phyloP scores from a whole-genome alignment of 2,113 vertebrate species.

The human region DNA sequence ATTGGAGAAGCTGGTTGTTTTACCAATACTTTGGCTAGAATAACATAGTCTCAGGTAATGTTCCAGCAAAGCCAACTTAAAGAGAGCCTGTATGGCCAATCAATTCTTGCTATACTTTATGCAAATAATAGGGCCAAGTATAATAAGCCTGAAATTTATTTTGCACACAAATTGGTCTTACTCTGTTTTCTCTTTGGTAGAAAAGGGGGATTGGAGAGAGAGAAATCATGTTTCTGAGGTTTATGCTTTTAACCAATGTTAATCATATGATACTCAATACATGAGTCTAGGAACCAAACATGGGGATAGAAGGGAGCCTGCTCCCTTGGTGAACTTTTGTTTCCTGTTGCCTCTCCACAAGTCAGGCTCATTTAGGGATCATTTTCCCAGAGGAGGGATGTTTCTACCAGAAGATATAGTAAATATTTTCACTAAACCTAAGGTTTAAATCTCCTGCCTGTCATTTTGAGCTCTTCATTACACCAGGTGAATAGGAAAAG shows the following conservation, averaged over 20 bases:
- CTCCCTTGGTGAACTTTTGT: background rate
- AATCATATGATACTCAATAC: background rate
- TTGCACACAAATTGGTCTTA: too few species aligned
- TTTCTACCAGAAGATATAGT: background rate
- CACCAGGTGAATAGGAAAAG: background rate
- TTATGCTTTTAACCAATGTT: background rate
- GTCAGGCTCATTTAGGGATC: background rate
- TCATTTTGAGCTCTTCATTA: background rate
- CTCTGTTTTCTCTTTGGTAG: too few species aligned
- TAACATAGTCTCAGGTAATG: too few species aligned
- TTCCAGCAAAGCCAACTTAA: too few species aligned
- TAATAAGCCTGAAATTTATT: too few species aligned
- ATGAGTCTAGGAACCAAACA: background rate
- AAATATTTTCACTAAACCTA: background rate
- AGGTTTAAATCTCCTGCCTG: background rate
- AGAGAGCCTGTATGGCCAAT: too few species aligned
- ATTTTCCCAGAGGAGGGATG: background rate
- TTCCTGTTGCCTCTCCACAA: background rate
- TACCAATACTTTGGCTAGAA: too few species aligned
- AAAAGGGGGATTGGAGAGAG: too few species aligned
- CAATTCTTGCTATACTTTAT: too few species aligned
- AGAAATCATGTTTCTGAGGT: too few species aligned
- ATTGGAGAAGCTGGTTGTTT: too few species aligned
- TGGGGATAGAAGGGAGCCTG: background rate
- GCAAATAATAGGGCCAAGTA: too few species aligned